Base-by-base conservation (phyloP, 2,888 invertebrate species). In the Zaprionus obscuricornis region DNA sequence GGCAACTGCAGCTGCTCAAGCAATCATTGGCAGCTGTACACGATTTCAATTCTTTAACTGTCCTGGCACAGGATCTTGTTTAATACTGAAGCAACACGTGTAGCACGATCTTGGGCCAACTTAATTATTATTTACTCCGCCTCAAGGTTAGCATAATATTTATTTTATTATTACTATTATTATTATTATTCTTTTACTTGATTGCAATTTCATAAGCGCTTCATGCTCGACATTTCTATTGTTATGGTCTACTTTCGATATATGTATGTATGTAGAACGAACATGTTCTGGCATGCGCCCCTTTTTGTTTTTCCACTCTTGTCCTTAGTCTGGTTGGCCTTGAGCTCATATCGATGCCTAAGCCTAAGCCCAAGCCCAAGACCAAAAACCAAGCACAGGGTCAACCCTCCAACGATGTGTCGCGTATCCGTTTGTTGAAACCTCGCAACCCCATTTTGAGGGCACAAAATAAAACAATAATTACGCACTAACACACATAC, bases 111-210 rank as follows among this genome's bases (percentile, higher is more conserved):
- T 17, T 58, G 11, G 43, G 36, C 56, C 29, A 40, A 47, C 62
- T 60, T 83, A 85, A 85, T 85, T 85, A 75, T 79, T 81, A 79
- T 85, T 81, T 85, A 83, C 83, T 64, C 63, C 22, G 47, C 66
- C 58, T 83, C 84, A 83, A 82, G 85, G 83, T 83, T 82, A 82
- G 42, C 78, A 51, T 16, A 1, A 16, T 36, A 11, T 33, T 7
- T 33, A 11, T 11, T 2, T 33, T 8, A n/a, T n/a, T n/a, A n/a
- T n/a, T n/a, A n/a, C n/a, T n/a, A n/a, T n/a, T 4, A 59, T 66
- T 73, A 64, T 77, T 66, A 81, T 81, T 73, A 62, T 73, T 40
- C 55, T 40, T 66, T 43, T 58, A 84, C 77, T 69, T 81, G 74
- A 77, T 71, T 74, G 74, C 82, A 82, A 82, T 71, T 85, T 85